These are phyloP conservation scores for Semnopithecus entellus DNA, from an alignment of 2,113 vertebrate species.

Conservation along the genomic window DNA sequence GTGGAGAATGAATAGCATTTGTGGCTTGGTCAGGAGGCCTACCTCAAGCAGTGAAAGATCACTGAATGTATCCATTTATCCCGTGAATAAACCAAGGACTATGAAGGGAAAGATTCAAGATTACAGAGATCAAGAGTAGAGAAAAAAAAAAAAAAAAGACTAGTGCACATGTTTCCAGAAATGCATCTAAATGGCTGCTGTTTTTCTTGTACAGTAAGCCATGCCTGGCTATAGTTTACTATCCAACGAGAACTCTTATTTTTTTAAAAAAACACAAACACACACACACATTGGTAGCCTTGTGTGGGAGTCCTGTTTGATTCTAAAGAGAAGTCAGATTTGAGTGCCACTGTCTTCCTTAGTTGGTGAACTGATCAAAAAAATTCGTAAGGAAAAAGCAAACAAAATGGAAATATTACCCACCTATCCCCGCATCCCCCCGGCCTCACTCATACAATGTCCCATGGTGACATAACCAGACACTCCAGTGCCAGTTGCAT, in stretches of 20 bases:
- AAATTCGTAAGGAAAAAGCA: neutral
- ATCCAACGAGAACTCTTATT: neutral
- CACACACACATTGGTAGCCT: neutral
- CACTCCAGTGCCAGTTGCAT: too few species aligned
- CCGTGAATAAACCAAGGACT: neutral
- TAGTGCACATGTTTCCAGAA: neutral
- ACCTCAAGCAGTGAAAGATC: too few species aligned
- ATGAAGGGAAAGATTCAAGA: neutral
- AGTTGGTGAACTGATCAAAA: neutral
- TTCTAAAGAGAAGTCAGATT: neutral
- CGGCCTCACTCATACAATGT: neutral
- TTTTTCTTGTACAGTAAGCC: neutral
- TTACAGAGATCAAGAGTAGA: neutral
- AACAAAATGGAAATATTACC: neutral
- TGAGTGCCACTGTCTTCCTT: neutral
- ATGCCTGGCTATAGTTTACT: accelerated
- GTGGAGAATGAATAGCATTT: neutral
- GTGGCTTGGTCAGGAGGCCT: neutral
- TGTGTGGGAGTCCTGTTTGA: neutral
- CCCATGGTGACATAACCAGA: neutral
- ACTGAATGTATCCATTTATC: neutral
- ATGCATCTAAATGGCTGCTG: neutral
- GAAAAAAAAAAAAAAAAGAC: too few species aligned
- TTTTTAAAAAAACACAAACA: neutral
- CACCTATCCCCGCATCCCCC: too few species aligned